Percentiles rank a stretch among this genome's conserved stretches.
Conservation (phyloP, 2,888 invertebrate species). For the Pristionchus japonicus region DNA sequence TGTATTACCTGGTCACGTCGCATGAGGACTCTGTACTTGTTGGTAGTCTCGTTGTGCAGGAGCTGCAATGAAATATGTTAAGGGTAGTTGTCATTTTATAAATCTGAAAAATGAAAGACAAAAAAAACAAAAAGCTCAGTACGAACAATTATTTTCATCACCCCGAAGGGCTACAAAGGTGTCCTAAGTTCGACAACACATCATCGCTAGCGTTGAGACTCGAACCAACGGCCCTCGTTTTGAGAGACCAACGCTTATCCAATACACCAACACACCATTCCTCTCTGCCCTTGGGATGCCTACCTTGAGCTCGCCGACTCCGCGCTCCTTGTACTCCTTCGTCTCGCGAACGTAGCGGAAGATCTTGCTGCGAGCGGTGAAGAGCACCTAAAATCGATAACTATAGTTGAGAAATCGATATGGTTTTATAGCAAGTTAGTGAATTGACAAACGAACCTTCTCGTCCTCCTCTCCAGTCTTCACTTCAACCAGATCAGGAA, state of each 20-base stretch:
- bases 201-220: slow-evolving; percentile 6
- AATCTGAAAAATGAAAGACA: background rate
- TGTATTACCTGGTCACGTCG: slow-evolving; percentile 87
- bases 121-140: slow-evolving; percentile 41
- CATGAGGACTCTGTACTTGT: slow-evolving; percentile 86
- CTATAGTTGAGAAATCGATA: background rate
- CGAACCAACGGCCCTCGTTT: slow-evolving; percentile 6
- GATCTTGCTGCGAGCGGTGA: slow-evolving; percentile 76
- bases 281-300: background rate
- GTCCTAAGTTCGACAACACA: slow-evolving; percentile 46
- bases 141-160: slow-evolving; percentile 45
- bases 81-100: too few relatives aligned
- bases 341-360: slow-evolving; percentile 74
- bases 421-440: background rate
- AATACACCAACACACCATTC: background rate
- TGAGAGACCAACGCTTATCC: background rate
- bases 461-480: slow-evolving; percentile 75
- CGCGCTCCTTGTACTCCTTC: slow-evolving; percentile 77
- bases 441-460: slow-evolving; percentile 54
- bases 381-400: slow-evolving; percentile 68
- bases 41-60: slow-evolving; percentile 82
- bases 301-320: slow-evolving; percentile 78
- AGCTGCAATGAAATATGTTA: slow-evolving; percentile 54
- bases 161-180: slow-evolving; percentile 44
- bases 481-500: slow-evolving; percentile 73